Evolutionary conservation across 2,888 invertebrate genomes (phyloP), one percentile per base, ranked within the genome.

Genomic region (Phrixothrix hirtus): DNA sequence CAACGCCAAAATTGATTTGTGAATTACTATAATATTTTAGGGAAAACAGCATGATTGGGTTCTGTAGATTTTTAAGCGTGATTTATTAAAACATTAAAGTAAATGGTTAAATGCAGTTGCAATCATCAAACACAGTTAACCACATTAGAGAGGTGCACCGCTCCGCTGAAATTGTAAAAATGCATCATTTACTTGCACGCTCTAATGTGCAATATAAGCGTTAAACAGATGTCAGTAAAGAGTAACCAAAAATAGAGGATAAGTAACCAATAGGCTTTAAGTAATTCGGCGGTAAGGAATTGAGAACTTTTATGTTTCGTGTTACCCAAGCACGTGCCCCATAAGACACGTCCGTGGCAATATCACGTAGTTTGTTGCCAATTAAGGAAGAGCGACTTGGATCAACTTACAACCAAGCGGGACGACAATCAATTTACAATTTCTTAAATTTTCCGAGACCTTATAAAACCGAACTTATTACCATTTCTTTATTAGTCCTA

Each of bases 101-200:
- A 2, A 34, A 21, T 10, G 35, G 10, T 38, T 32, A 47, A 38
- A 25, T 26, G 16, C 14, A 21, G 30, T 32, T 31, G 30, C 49
- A 42, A 41, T 43, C 49, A 26, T 36, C 49, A 37, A 14, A 26
- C 4, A 11, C 13, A 38, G 32, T 32, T 39, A 32, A 46, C 38
- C 21, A 36, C n/a, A 27, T 26, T 27, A 17, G 37, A 32, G 30
- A 42, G 2, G 16, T 16, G 38, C 13, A 36, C 43, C 37, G 53
- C 36, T 37, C 42, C 32, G 17, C 13, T 42, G 46, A 54, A 56
- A 54, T 56, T 54, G 42, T 41, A 51, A 45, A 36, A 51, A 53
- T 48, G 56, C 34, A 37, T 32, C 59, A 59, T 59, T 59, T 59
- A 38, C 29, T 27, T 56, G 45, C 46, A 59, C 56, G 59, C 51